Evolutionary conservation across 2,113 vertebrate species (phyloP).

Genomic region (Trichechus manatus): DNA sequence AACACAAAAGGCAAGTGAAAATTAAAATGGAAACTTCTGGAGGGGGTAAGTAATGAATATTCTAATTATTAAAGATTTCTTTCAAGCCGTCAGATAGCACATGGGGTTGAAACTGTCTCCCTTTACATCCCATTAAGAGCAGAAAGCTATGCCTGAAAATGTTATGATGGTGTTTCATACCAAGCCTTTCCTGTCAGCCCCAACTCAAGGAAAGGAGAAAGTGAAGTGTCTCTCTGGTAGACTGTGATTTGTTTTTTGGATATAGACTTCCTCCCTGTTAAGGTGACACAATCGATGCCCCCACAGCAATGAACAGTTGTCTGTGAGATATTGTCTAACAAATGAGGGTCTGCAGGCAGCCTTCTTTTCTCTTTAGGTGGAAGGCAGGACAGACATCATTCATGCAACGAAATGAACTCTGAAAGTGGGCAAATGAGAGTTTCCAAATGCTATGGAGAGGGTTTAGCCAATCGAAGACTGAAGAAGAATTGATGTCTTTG

Average conservation of each 20-base stretch:
- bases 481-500: too few relatives aligned
- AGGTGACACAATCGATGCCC: not conserved
- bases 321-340: not conserved
- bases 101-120: constrained; percentile 75
- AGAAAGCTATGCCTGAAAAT: constrained; percentile 73
- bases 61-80: constrained; percentile 80
- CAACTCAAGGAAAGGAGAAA: constrained; percentile 63
- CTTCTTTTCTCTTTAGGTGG: not conserved
- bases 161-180: constrained; percentile 60
- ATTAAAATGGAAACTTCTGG: constrained; percentile 74
- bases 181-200: constrained; percentile 64
- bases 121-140: constrained; percentile 77
- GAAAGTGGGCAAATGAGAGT: not conserved
- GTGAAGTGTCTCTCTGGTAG: constrained; percentile 68
- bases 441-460: not conserved
- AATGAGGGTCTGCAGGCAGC: not conserved
- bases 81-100: constrained; percentile 67
- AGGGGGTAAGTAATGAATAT: constrained; percentile 67
- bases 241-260: constrained; percentile 61
- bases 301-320: not conserved
- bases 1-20: constrained; percentile 80
- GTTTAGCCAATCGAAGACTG: too few relatives aligned
- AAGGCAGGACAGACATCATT: not conserved
- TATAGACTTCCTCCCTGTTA: constrained; percentile 69
- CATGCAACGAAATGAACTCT: not conserved